A percentile compares a stretch with the other conserved stretches of the same genome.
These are phyloP conservation scores for Perizoma affinitatum DNA, from an alignment of 2,888 invertebrate species.

Conservation along the genomic window DNA sequence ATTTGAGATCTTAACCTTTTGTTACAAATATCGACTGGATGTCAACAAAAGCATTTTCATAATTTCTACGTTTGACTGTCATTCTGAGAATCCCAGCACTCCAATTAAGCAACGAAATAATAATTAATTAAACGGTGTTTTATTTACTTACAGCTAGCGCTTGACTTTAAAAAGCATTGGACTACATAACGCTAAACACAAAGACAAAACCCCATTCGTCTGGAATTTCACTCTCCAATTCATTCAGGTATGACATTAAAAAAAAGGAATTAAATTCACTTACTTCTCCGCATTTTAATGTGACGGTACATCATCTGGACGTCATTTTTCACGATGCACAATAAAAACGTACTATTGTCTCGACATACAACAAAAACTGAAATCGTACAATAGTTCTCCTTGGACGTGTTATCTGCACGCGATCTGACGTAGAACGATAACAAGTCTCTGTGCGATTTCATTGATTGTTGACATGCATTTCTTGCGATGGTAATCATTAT, in stretches of 20 bases:
- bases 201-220: no score
- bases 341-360: conserved; percentile 46
- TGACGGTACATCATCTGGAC: conserved; percentile 54
- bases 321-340: conserved; percentile 52
- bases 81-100: no score
- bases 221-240: not conserved
- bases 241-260: no score
- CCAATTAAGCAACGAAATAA: no score
- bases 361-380: conserved; percentile 54
- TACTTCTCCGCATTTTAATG: conserved; percentile 55
- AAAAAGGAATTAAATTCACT: conserved; percentile 28
- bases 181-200: no score
- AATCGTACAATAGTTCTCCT: conserved; percentile 47
- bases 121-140: no score
- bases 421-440: conserved; percentile 63
- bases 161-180: no score
- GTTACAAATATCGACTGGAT: no score
- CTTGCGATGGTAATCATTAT: not conserved
- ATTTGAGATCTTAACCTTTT: no score
- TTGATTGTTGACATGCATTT: conserved; percentile 35
- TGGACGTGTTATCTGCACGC: conserved; percentile 53
- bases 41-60: no score
- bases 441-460: conserved; percentile 40
- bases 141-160: no score
- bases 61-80: no score